These are phyloP conservation scores for Coenonympha glycerion DNA, from an alignment of 2,888 invertebrate genomes.

Conservation along the genomic window DNA sequence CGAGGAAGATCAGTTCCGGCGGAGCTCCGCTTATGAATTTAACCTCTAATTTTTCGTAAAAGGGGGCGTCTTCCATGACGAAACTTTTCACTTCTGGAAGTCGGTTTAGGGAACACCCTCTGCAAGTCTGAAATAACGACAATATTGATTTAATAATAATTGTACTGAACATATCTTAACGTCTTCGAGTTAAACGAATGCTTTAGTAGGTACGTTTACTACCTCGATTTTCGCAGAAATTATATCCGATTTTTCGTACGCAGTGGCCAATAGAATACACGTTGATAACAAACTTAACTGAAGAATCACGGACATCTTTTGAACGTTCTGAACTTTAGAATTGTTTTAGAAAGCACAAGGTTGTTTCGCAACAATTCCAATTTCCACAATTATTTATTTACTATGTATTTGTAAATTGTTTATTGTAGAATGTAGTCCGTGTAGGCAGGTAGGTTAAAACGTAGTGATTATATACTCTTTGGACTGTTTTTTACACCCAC, in stretches of 20 bases:
- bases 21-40: slow-evolving; percentile 80
- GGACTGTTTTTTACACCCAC: no score
- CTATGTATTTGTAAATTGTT: no score
- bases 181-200: neutral
- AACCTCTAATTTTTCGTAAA: slow-evolving; percentile 77
- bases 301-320: slow-evolving; percentile 29
- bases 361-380: no score
- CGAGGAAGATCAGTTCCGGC: slow-evolving; percentile 79
- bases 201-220: slow-evolving; percentile 13
- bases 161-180: neutral
- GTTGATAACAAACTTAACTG: slow-evolving; percentile 31
- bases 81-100: slow-evolving; percentile 80
- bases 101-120: slow-evolving; percentile 80
- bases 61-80: slow-evolving; percentile 80
- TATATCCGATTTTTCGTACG: slow-evolving; percentile 52
- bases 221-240: slow-evolving; percentile 68
- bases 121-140: slow-evolving; percentile 78
- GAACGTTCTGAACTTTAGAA: neutral
- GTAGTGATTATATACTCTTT: no score
- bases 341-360: neutral
- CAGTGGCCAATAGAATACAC: slow-evolving; percentile 33
- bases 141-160: neutral
- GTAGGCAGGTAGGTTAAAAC: no score
- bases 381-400: no score
- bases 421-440: no score